A percentile compares a stretch with the other conserved stretches of the same genome.
These are phyloP conservation scores for Uria aalge DNA, from an alignment of 2,113 vertebrate species.

Conservation along the genomic window DNA sequence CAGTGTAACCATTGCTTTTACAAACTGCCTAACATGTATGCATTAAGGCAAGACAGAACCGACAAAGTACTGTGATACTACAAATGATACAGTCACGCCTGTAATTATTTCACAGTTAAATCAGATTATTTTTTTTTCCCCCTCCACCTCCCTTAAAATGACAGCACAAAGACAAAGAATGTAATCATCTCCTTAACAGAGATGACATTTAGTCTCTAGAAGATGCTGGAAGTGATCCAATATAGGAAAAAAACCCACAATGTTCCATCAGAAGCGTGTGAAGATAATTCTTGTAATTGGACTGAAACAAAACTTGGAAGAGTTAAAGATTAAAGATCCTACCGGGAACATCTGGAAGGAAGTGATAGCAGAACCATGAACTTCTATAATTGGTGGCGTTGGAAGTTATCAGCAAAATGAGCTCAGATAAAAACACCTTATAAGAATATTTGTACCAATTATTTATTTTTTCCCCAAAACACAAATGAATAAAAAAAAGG, in stretches of 20 bases:
- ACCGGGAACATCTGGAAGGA: not conserved
- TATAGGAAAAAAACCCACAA: not conserved
- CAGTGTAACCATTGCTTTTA: not conserved
- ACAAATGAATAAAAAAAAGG: conserved; percentile 64
- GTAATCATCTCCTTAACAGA: conserved; percentile 22
- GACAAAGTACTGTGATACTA: not conserved
- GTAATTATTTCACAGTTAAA: conserved; percentile 26
- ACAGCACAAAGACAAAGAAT: conserved; percentile 26
- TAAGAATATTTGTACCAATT: conserved; percentile 74
- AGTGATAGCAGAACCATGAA: not conserved
- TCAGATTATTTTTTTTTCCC: not conserved
- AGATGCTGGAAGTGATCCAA: conserved; percentile 34
- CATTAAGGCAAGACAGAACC: conserved; percentile 25
- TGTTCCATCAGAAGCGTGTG: conserved; percentile 3
- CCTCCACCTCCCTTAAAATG: not conserved
- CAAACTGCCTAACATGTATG: not conserved
- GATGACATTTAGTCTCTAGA: conserved; percentile 29
- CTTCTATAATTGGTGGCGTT: conserved; percentile 7
- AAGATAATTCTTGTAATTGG: conserved; percentile 21
- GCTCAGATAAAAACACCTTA: conserved; percentile 73
- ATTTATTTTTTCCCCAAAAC: conserved; percentile 69
- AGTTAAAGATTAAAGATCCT: conserved; percentile 31
- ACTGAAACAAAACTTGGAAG: conserved; percentile 34
- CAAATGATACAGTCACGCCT: not conserved
- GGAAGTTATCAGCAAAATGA: conserved; percentile 47